Evolutionary conservation across 2,888 invertebrate species (phyloP).

Genomic region (Scaptomyza reducta): DNA sequence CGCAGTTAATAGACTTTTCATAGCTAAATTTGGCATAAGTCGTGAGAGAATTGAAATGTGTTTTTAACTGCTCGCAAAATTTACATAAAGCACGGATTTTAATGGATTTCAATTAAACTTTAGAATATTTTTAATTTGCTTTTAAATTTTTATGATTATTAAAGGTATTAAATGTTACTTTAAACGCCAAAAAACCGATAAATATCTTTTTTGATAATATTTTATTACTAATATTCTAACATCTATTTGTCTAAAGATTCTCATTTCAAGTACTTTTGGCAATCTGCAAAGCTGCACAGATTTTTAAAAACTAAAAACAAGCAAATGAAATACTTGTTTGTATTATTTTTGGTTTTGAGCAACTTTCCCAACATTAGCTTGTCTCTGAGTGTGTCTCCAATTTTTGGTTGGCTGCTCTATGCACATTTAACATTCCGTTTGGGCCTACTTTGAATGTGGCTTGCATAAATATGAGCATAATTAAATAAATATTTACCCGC

Average conservation of each 20-base stretch:
- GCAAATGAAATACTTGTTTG: conserved; percentile 10
- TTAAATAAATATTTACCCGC: conserved; percentile 74
- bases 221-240: no score
- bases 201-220: no score
- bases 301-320: background rate
- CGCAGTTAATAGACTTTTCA: conserved; percentile 57
- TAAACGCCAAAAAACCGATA: background rate
- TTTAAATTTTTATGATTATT: background rate
- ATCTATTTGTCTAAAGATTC: no score
- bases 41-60: conserved; percentile 41
- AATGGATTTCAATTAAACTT: background rate
- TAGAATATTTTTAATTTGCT: no score
- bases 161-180: background rate
- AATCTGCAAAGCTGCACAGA: background rate
- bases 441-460: conserved; percentile 51
- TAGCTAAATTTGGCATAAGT: conserved; percentile 11
- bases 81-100: background rate
- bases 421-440: conserved; percentile 55
- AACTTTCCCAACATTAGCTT: conserved; percentile 40
- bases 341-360: conserved; percentile 9
- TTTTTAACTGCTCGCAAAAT: conserved; percentile 16
- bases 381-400: conserved; percentile 39
- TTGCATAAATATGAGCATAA: conserved; percentile 76
- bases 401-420: conserved; percentile 31
- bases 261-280: no score